Evolutionary conservation across 1,140 invertebrate genomes (phyloP), one percentile per base, ranked within the genome.

Genomic region (Drosophila azteca): DNA sequence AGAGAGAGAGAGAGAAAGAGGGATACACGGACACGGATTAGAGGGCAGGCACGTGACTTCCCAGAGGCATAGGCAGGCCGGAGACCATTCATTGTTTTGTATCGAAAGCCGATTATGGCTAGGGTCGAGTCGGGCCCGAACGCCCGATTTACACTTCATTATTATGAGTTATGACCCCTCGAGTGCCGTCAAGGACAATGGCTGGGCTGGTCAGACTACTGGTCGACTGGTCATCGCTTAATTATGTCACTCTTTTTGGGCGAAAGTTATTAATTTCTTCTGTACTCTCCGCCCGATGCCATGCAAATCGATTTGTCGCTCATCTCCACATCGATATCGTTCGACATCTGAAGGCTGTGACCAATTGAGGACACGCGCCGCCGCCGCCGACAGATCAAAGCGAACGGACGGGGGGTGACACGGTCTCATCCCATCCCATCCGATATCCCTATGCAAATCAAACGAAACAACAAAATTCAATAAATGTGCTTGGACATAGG

Each of bases 91-190:
- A 60, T 81, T 85, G 78, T 81, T 70, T 70, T 51, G 62, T 70
- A 85, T 75, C 44, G 81, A 85, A 87, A 85, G 69, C 65, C 74
- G 82, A 85, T 85, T 87, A 87, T 68, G 29, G 17, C 45, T 31
- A 76, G 72, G 73, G 63, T 68, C 60, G 35, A 3, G 53, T 68
- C 60, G 35, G 11, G 53, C 55, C 49, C 49, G 54, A 49, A 61
- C 65, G 71, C n/a, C n/a, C 80, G 35, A 82, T 87, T 87, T 77
- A 70, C 82, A 87, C 82, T 88, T 79, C 83, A 87, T 87, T 87
- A 87, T 73, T 52, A 60, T 74, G 81, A 72, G 59, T 79, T 71
- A 64, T 80, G 72, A 52, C 62, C 65, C 39, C 26, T 26, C 55
- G 41, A 48, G 29, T 49, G 50, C 24, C n/a, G 57, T 51, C 53